These are phyloP conservation scores for Pseudopipra pipra DNA, from an alignment of 2,113 vertebrate species.

Conservation along the genomic window DNA sequence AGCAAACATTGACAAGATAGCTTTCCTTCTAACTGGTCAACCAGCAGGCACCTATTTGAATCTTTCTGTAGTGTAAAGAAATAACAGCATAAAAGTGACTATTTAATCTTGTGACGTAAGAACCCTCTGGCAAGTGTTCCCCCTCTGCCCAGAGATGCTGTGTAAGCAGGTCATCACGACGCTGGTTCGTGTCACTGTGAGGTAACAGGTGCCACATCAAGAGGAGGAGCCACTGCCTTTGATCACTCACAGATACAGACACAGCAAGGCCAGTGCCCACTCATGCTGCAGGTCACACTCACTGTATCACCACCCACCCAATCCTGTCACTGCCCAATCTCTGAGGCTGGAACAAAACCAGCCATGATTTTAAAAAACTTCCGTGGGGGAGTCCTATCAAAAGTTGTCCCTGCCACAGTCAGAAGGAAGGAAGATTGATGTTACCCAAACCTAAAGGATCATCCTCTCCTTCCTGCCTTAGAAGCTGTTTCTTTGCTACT, in stretches of 20 bases:
- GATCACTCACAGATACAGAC: not conserved
- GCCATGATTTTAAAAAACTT: not conserved
- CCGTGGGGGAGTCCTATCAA: not conserved
- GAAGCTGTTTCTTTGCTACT: not conserved
- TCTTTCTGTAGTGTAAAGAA: not conserved
- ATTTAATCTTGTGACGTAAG: not conserved
- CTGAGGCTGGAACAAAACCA: not conserved
- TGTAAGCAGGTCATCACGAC: not conserved
- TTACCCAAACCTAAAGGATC: not conserved
- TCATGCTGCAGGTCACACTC: not conserved
- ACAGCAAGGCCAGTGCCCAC: not conserved
- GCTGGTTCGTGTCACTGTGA: not conserved
- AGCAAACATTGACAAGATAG: not conserved
- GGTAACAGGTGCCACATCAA: accelerated
- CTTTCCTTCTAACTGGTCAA: not conserved
- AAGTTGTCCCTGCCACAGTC: not conserved
- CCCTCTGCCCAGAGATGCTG: not conserved
- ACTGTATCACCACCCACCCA: not conserved
- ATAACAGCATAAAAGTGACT: not conserved
- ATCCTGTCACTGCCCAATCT: accelerated
- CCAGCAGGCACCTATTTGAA: not conserved
- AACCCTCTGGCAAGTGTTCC: not conserved
- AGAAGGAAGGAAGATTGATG: not conserved
- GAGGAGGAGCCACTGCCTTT: not conserved
- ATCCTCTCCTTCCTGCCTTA: not conserved